Evolutionary conservation across 2,888 invertebrate genomes (phyloP).

Genomic region (Spilosoma lubricipeda): DNA sequence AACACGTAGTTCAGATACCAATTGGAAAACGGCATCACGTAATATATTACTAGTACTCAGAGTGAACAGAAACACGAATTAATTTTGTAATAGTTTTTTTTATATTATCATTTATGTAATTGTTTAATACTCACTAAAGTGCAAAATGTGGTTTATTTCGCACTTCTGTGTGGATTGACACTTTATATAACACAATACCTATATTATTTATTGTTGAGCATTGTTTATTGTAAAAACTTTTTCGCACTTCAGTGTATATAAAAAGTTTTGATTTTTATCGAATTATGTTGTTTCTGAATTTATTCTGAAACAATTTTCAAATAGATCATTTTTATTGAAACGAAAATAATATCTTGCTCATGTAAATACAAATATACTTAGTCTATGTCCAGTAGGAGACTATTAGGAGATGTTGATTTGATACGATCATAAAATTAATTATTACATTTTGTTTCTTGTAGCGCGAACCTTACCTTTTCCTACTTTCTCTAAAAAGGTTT

Average conservation of each 20-base stretch:
- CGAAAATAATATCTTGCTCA: too few species aligned
- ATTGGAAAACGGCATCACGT: conserved; percentile 73
- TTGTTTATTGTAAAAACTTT: too few species aligned
- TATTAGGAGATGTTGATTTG: too few species aligned
- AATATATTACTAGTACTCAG: conserved; percentile 61
- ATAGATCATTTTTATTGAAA: too few species aligned
- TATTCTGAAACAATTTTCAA: too few species aligned
- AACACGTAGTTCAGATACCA: conserved; percentile 63
- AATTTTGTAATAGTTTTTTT: conserved; percentile 40
- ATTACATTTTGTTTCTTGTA: too few species aligned
- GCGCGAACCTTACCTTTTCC: too few species aligned
- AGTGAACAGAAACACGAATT: conserved; percentile 40
- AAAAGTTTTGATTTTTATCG: neutral
- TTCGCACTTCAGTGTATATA: neutral
- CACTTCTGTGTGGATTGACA: neutral
- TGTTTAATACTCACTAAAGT: conserved; percentile 18
- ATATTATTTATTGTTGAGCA: too few species aligned
- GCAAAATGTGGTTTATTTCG: conserved; percentile 24
- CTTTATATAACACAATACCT: too few species aligned
- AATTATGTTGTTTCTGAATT: neutral
- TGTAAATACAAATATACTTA: too few species aligned
- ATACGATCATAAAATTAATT: too few species aligned
- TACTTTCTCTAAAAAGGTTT: neutral
- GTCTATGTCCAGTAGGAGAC: too few species aligned
- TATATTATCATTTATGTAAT: conserved; percentile 46